Evolutionary conservation across 2,113 vertebrate genomes (phyloP).

Genomic region (Bubo blakistoni): DNA sequence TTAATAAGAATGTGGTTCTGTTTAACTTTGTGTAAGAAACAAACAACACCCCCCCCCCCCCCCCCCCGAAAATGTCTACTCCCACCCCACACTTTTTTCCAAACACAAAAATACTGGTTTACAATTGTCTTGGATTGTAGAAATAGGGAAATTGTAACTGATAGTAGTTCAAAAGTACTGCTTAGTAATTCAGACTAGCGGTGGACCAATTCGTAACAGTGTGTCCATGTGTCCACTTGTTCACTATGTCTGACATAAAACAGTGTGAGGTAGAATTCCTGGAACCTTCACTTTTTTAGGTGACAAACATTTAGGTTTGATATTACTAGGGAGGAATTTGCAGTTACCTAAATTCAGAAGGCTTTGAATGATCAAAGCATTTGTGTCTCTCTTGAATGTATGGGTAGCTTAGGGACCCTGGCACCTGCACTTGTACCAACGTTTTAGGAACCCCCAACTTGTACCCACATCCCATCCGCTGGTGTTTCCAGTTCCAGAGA

Average conservation of each 20-base stretch:
- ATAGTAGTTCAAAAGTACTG: background rate
- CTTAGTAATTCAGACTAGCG: background rate
- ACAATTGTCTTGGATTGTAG: background rate
- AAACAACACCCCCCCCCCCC: background rate
- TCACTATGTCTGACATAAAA: background rate
- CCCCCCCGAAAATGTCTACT: background rate
- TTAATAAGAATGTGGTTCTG: background rate
- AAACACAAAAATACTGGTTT: background rate
- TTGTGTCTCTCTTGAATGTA: background rate
- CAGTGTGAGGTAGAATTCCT: background rate
- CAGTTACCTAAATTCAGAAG: background rate
- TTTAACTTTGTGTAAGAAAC: background rate
- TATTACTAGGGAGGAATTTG: background rate
- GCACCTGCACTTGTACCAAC: background rate
- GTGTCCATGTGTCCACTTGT: background rate
- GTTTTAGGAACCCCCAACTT: background rate
- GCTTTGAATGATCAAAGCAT: background rate
- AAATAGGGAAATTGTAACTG: background rate
- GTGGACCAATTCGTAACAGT: background rate
- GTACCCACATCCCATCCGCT: background rate
- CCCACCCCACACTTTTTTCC: background rate
- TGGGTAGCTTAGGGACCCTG: background rate
- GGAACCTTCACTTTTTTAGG: background rate
- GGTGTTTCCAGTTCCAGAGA: background rate
- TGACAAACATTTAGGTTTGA: background rate